Evolutionary conservation across 2,888 invertebrate species (phyloP).

Genomic region (Zelleria hepariella): DNA sequence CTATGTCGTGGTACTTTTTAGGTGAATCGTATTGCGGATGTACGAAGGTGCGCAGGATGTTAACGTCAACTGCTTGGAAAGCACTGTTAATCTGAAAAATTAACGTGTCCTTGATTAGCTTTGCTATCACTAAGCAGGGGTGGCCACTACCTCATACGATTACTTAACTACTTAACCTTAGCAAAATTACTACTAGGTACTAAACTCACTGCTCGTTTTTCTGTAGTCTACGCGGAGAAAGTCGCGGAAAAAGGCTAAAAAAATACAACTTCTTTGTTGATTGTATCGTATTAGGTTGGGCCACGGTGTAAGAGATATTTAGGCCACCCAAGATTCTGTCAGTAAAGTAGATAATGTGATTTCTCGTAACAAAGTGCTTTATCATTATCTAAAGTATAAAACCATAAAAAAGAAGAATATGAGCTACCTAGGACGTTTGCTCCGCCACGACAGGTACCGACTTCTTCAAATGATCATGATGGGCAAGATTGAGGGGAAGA

Average conservation of each 20-base stretch:
- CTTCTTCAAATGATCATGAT: no score
- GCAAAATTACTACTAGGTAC: not conserved
- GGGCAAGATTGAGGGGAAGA: no score
- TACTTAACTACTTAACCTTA: not conserved
- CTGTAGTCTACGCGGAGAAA: no score
- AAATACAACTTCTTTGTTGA: not conserved
- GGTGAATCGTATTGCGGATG: slow-evolving; percentile 38
- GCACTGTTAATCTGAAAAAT: not conserved
- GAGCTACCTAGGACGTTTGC: no score
- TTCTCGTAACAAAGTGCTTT: no score
- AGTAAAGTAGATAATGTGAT: no score
- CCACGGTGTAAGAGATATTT: no score
- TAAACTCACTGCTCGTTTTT: not conserved
- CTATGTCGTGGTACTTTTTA: slow-evolving; percentile 24
- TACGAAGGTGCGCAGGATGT: slow-evolving; percentile 28
- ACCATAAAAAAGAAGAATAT: no score
- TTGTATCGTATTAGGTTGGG: no score
- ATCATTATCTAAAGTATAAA: no score
- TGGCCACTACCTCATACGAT: not conserved
- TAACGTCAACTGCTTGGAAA: slow-evolving; percentile 19
- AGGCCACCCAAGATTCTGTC: no score
- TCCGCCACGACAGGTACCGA: no score
- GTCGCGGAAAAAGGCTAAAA: not conserved
- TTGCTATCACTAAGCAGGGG: not conserved
- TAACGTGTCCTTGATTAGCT: not conserved